phyloP scores from a whole-genome alignment of 2,888 invertebrate species.

The Synergus japonicus region DNA sequence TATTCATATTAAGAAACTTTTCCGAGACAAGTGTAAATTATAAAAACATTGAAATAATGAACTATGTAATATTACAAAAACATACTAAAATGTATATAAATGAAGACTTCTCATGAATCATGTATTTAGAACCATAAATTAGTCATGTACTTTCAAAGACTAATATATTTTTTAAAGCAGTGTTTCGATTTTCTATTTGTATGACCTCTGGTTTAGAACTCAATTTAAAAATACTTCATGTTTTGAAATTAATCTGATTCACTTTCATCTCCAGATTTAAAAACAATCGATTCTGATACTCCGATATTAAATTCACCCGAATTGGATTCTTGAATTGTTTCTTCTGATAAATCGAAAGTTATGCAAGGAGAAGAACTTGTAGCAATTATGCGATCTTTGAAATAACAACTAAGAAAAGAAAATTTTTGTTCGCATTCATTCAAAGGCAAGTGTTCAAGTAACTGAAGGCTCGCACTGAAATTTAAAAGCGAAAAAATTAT shows the following conservation, averaged over 20 bases:
- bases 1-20: neutral
- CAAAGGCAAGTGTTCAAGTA: conserved; percentile 3
- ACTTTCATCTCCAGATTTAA: neutral
- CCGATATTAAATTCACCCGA: neutral
- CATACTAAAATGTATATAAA: conserved; percentile 11
- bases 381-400: neutral
- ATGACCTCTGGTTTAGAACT: neutral
- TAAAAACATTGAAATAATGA: neutral
- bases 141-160: conserved; percentile 13
- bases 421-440: conserved; percentile 1
- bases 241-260: neutral
- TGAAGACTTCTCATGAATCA: conserved; percentile 8
- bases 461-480: conserved; percentile 1
- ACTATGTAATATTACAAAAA: neutral
- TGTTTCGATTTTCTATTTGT: neutral
- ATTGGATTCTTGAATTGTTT: neutral
- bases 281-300: neutral
- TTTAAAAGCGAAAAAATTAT: neutral
- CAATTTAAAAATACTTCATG: neutral
- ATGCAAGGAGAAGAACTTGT: neutral
- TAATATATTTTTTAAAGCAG: conserved; percentile 36
- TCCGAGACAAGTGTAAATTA: neutral
- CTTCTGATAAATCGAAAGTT: neutral
- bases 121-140: conserved; percentile 9
- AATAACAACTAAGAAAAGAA: neutral